These are phyloP conservation scores for Atrina japonica DNA, from an alignment of 2,888 invertebrate species.

Conservation along the genomic window DNA sequence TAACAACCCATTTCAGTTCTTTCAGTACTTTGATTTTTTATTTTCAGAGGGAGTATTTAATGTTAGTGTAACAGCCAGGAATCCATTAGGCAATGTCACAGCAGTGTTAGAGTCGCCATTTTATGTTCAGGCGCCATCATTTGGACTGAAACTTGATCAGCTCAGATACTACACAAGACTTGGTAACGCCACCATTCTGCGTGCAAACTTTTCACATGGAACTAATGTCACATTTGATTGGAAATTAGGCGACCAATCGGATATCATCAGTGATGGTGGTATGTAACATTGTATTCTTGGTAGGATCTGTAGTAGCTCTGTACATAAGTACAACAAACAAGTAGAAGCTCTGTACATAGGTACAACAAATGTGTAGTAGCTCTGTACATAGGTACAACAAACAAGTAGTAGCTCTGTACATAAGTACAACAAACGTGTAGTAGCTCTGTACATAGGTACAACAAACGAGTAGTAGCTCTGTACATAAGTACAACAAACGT, in stretches of 20 bases:
- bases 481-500: too few species aligned
- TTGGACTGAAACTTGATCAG: constrained; percentile 52
- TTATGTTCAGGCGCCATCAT: constrained; percentile 73
- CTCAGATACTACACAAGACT: constrained; percentile 46
- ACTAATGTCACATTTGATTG: constrained; percentile 77
- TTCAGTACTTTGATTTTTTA: neutral
- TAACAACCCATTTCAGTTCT: too few species aligned
- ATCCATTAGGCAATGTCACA: constrained; percentile 71
- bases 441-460: too few species aligned
- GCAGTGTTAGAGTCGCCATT: constrained; percentile 59
- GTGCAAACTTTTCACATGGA: constrained; percentile 62
- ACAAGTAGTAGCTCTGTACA: too few species aligned
- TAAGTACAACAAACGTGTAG: too few species aligned
- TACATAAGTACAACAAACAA: too few species aligned
- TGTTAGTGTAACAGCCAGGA: constrained; percentile 73
- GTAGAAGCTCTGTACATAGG: too few species aligned
- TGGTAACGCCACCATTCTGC: constrained; percentile 59
- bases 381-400: too few species aligned
- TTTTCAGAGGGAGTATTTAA: constrained; percentile 75
- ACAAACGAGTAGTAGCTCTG: too few species aligned
- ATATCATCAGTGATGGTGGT: constrained; percentile 54
- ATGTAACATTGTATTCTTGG: neutral
- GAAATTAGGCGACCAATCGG: constrained; percentile 75
- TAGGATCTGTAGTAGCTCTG: too few species aligned
- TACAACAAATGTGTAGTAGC: too few species aligned